Base-by-base conservation (phyloP, 1,140 invertebrate genomes). In the Drosophila pallidifrons region DNA sequence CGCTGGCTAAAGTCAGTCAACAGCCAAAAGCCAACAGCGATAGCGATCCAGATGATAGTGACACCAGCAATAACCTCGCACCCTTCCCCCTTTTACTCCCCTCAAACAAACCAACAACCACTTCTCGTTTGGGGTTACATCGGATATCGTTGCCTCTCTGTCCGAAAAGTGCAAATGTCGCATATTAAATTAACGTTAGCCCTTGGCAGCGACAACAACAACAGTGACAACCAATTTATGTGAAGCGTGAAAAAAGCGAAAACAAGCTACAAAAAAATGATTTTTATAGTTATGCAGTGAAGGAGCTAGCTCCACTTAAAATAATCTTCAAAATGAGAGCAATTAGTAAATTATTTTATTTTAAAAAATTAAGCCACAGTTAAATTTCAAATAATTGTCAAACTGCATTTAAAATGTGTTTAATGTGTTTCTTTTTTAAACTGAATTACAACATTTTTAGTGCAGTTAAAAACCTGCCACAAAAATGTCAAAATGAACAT, bases 101-200 rank as follows among this genome's bases (percentile, higher is more conserved):
- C 20, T 25, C 20, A 25, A 25, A 25, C 20, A 25, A 25, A 59
- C 32, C 38, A n/a, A 5, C 20, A 7, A 46, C 11, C 57, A 10
- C 5, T 43, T 28, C 63, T 41, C 51, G 35, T 55, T 30, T 11
- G 16, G 20, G 43, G 52, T 52, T 70, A 51, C 66, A 41, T 28
- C 25, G 35, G 20, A 45, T 58, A 49, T 32, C 46, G 49, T 15
- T 30, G 58, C 6, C 52, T 61, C 57, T 61, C 66, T 75, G 66
- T 82, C 69, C 82, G 77, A 87, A 87, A 87, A 87, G 80, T 87
- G 82, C 83, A 88, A 87, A 80, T 83, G 83, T 88, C 70, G 80
- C 83, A 88, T 88, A 88, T 87, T 88, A 87, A 87, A 87, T 87
- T 83, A 87, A 88, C 83, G 85, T 67, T 82, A 75, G 66, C 74